Evolutionary conservation across 2,888 invertebrate species (phyloP), one percentile per base, ranked within the genome.

Genomic region (Eupithecia insigniata): DNA sequence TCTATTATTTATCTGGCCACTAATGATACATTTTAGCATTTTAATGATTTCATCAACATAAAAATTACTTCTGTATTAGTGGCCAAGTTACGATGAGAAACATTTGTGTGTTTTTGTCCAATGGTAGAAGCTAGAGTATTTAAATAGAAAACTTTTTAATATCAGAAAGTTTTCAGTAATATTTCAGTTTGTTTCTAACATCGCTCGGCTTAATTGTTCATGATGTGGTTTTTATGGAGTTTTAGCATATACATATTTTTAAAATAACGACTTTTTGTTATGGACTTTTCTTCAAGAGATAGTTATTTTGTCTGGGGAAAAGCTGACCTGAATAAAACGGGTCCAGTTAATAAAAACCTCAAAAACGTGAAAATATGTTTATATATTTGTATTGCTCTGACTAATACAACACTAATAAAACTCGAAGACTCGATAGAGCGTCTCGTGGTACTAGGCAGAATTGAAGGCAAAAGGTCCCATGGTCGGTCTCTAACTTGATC

Each of bases 61-160:
- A n/a, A n/a, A n/a, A 39, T 39, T 0, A 16, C 16, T 39, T 39
- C 14, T 0, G 39, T 39, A 39, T 51, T 26, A 26, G 26, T 26
- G 1, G 55, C 26, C 55, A 26, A 55, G 8, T 55, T 55, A n/a
- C n/a, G n/a, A n/a, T 26, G 1, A 26, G 0, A 14, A 5, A 55
- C 7, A 39, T 39, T 46, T 14, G 26, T 55, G 26, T 14, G 30
- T 18, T 60, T 30, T 60, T 30, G 18, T 71, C 72, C 66, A 69
- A 51, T 64, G 46, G 72, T 71, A 71, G 70, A 26, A 55, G 55
- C 26, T 55, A 5, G 66, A 58, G 65, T 39, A 67, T 75, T 70
- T 75, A 80, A 81, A 79, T 79, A 78, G 79, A 78, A 81, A 83
- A 78, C 74, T 81, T 83, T 81, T 81, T 78, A 82, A 81, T 80